Conservation (phyloP, 2,113 vertebrate species). For the Ochotona princeps region DNA sequence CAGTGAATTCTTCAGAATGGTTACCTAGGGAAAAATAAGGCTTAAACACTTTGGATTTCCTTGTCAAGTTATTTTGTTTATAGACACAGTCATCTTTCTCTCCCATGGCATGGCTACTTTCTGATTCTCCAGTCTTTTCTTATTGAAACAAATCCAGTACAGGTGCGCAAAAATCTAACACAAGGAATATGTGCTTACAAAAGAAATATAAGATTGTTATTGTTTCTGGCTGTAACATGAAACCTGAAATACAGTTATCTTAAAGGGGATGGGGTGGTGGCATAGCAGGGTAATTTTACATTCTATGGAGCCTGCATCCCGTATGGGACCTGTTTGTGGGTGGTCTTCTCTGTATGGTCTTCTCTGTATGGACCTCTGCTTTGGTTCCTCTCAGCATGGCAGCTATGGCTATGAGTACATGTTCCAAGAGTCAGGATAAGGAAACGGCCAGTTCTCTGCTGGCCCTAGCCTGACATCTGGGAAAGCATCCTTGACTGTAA, state of each 20-base stretch:
- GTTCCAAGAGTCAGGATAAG: background rate
- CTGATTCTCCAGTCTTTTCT: background rate
- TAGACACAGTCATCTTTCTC: background rate
- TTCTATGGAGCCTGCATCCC: no score
- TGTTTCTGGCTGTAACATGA: background rate
- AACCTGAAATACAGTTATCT: background rate
- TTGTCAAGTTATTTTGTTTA: conserved; percentile 27
- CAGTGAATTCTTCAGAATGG: background rate
- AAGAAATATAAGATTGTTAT: background rate
- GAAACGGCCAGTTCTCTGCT: background rate
- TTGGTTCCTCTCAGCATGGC: background rate
- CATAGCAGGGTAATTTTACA: no score
- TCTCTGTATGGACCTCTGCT: background rate
- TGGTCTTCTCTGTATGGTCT: background rate
- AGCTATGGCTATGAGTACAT: background rate
- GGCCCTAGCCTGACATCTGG: background rate
- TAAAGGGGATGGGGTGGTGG: background rate
- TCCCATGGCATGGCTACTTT: no score
- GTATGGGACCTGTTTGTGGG: no score
- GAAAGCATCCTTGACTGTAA: background rate
- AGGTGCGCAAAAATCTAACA: background rate
- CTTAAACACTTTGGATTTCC: background rate
- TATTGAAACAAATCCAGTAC: background rate
- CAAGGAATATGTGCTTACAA: background rate
- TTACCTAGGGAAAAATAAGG: background rate